Percentiles rank a stretch among this genome's conserved stretches.
These are phyloP conservation scores for Eulemur albifrons DNA, from an alignment of 2,797 vertebrate species.

Conservation along the genomic window DNA sequence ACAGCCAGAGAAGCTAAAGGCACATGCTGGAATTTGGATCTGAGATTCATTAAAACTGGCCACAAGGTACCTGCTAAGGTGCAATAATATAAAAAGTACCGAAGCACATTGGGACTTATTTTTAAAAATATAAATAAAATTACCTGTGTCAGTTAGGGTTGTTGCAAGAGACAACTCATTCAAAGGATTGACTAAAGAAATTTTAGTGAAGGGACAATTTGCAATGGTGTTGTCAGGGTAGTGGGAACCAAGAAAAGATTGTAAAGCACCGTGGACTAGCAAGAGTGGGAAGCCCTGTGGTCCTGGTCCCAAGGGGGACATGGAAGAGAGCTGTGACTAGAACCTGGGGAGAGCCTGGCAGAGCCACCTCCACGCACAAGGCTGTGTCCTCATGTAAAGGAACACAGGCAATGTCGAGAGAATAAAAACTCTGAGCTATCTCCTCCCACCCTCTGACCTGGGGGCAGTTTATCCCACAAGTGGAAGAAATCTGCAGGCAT, in stretches of 20 bases:
- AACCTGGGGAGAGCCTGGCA: not conserved
- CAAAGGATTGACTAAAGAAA: not conserved
- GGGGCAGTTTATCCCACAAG: not conserved
- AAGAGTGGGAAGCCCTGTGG: accelerated
- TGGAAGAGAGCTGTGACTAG: not conserved
- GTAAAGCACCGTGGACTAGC: too few relatives aligned
- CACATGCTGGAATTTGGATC: too few relatives aligned
- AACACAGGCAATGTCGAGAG: too few relatives aligned
- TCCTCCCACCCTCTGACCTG: not conserved
- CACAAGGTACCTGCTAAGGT: not conserved
- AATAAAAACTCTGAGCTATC: accelerated
- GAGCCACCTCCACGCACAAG: not conserved
- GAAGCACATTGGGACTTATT: not conserved
- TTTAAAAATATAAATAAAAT: not conserved
- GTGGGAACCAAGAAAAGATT: not conserved
- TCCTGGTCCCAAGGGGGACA: too few relatives aligned
- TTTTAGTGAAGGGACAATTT: too few relatives aligned
- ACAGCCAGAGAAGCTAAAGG: not conserved
- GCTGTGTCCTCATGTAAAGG: not conserved
- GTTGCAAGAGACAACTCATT: too few relatives aligned
- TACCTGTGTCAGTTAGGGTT: not conserved
- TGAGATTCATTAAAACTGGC: not conserved
- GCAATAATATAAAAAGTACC: not conserved
- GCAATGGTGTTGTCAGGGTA: not conserved
- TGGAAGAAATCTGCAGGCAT: not conserved